Evolutionary conservation across 1,140 invertebrate genomes (phyloP).

Genomic region (Chrysomallon squamiferum): DNA sequence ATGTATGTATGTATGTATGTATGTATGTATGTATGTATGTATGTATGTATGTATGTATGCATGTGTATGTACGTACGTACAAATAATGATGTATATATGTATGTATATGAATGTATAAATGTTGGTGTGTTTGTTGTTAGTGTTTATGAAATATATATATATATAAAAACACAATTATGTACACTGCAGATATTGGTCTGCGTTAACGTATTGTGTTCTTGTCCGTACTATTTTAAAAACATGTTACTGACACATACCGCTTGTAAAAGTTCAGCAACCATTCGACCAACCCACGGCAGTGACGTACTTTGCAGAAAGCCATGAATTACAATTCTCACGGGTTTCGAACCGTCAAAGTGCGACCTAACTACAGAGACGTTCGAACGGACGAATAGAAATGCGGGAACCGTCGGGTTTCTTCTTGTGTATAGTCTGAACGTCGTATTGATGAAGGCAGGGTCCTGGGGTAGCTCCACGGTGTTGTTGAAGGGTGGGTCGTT

Average conservation of each 20-base stretch:
- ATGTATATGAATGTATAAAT: too few species aligned
- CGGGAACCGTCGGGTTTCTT: slow-evolving; percentile 12
- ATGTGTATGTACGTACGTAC: not conserved
- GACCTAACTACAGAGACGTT: slow-evolving; percentile 14
- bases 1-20: not conserved
- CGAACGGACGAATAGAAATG: not conserved
- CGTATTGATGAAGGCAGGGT: slow-evolving; percentile 82
- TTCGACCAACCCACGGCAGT: slow-evolving; percentile 78
- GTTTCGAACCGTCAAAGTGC: slow-evolving; percentile 20
- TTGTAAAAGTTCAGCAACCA: slow-evolving; percentile 37
- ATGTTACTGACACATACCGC: slow-evolving; percentile 64
- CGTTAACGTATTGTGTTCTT: too few species aligned
- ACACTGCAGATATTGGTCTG: too few species aligned
- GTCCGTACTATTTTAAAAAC: too few species aligned
- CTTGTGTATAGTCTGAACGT: slow-evolving; percentile 67
- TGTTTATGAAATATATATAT: too few species aligned
- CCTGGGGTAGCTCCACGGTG: slow-evolving; percentile 72
- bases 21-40: slow-evolving; percentile 16
- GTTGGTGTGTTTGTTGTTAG: not conserved
- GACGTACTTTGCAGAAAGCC: slow-evolving; percentile 91
- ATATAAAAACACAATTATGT: too few species aligned
- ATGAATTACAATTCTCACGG: slow-evolving; percentile 85
- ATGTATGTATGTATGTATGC: slow-evolving; percentile 4
- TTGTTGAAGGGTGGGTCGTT: slow-evolving; percentile 73
- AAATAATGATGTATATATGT: not conserved